Evolutionary conservation across 1,140 invertebrate genomes (phyloP).

Genomic region (Formica selysi): DNA sequence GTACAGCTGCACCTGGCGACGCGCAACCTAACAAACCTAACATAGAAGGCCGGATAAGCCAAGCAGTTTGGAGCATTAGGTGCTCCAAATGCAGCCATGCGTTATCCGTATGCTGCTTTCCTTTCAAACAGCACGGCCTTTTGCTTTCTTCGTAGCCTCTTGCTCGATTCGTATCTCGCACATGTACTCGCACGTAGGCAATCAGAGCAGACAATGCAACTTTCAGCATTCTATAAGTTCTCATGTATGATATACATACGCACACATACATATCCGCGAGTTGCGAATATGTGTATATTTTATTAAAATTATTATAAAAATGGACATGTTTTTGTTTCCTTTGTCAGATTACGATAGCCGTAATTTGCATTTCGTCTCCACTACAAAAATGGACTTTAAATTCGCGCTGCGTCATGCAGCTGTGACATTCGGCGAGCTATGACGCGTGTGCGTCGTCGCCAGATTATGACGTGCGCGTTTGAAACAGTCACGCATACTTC

Average conservation of each 20-base stretch:
- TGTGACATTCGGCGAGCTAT: background rate
- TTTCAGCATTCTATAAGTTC: background rate
- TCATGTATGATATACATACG: background rate
- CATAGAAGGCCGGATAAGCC: conserved; percentile 16
- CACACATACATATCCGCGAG: too few species aligned
- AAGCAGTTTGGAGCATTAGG: conserved; percentile 44
- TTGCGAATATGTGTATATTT: background rate
- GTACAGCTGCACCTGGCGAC: conserved; percentile 66
- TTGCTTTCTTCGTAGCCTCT: conserved; percentile 42
- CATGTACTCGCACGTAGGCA: background rate
- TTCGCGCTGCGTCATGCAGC: background rate
- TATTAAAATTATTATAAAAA: background rate
- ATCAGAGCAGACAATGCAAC: background rate
- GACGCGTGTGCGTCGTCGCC: conserved; percentile 15
- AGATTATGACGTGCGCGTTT: conserved; percentile 28
- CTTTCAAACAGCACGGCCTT: conserved; percentile 16
- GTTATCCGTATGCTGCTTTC: conserved; percentile 28
- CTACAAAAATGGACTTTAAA: background rate
- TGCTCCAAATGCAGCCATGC: conserved; percentile 51
- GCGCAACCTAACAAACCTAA: background rate
- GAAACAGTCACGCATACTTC: conserved; percentile 32
- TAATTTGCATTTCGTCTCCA: background rate
- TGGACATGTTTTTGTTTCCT: background rate
- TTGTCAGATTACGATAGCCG: background rate
- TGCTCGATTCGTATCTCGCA: too few species aligned